Conservation (phyloP, 2,888 invertebrate species). For the Sylvicola cinctus region DNA sequence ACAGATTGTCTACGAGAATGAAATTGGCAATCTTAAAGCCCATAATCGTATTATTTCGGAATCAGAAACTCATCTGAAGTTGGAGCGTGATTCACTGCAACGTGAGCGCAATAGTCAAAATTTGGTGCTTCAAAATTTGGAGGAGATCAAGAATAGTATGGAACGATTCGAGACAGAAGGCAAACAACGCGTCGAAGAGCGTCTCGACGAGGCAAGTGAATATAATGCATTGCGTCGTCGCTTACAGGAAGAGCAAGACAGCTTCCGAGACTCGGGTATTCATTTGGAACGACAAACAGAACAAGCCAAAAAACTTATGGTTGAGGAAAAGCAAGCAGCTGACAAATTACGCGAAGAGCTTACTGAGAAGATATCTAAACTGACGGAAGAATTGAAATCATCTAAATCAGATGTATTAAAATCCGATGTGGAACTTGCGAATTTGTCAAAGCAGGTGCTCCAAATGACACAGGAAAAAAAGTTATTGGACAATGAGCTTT, state of each 20-base stretch:
- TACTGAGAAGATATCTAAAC: too few relatives aligned
- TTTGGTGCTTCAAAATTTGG: slow-evolving; percentile 21
- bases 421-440: slow-evolving; percentile 44
- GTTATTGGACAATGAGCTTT: slow-evolving; percentile 40
- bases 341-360: slow-evolving; percentile 39
- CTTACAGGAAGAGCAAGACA: slow-evolving; percentile 65
- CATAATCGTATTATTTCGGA: slow-evolving; percentile 62
- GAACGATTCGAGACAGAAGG: slow-evolving; percentile 70
- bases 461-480: slow-evolving; percentile 40
- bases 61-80: slow-evolving; percentile 51
- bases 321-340: slow-evolving; percentile 48
- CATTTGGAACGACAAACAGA: slow-evolving; percentile 50
- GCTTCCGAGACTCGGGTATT: slow-evolving; percentile 47
- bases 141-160: slow-evolving; percentile 73
- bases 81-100: slow-evolving; percentile 60
- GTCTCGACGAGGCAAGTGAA: slow-evolving; percentile 60
- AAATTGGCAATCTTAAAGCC: slow-evolving; percentile 47
- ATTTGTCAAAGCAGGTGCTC: slow-evolving; percentile 36
- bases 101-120: slow-evolving; percentile 63
- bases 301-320: slow-evolving; percentile 42
- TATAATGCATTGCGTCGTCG: slow-evolving; percentile 56
- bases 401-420: slow-evolving; percentile 42
- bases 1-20: slow-evolving; percentile 54
- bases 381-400: slow-evolving; percentile 43
- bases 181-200: slow-evolving; percentile 39